Evolutionary conservation across 1,140 invertebrate genomes (phyloP).

Genomic region (Diabrotica virgifera): DNA sequence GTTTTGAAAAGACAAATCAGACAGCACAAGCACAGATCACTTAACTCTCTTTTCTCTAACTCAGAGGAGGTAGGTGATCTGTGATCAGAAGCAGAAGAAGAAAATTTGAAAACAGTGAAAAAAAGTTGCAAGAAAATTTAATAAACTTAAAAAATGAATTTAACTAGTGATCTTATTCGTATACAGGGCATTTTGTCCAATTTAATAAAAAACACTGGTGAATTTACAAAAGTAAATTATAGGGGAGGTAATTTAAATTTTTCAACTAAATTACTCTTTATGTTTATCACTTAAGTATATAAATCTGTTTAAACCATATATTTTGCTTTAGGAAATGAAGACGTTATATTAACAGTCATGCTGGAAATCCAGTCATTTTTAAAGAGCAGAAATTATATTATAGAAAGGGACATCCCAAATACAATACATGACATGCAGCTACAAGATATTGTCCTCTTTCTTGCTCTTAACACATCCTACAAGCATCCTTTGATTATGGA

Average conservation of each 20-base stretch:
- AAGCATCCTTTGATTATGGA: constrained; percentile 28
- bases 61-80: no score
- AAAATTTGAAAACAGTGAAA: no score
- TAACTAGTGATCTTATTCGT: constrained; percentile 37
- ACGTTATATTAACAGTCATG: constrained; percentile 31
- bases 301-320: constrained; percentile 9
- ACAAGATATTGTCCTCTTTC: constrained; percentile 35
- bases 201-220: constrained; percentile 31
- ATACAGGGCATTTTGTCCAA: constrained; percentile 38
- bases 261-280: background rate
- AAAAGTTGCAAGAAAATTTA: no score
- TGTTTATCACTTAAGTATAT: background rate
- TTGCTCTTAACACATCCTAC: constrained; percentile 40
- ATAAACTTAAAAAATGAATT: constrained; percentile 33
- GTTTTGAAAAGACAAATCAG: no score
- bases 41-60: no score
- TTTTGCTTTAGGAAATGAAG: constrained; percentile 40
- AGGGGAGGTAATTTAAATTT: constrained; percentile 32
- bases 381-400: constrained; percentile 28
- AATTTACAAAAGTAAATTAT: constrained; percentile 39
- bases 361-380: constrained; percentile 33
- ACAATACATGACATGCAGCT: constrained; percentile 25
- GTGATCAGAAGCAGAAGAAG: no score
- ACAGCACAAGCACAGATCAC: no score
- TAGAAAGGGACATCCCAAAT: constrained; percentile 20